These are phyloP conservation scores for Aethes cnicana DNA, from an alignment of 2,888 invertebrate species.

Conservation along the genomic window DNA sequence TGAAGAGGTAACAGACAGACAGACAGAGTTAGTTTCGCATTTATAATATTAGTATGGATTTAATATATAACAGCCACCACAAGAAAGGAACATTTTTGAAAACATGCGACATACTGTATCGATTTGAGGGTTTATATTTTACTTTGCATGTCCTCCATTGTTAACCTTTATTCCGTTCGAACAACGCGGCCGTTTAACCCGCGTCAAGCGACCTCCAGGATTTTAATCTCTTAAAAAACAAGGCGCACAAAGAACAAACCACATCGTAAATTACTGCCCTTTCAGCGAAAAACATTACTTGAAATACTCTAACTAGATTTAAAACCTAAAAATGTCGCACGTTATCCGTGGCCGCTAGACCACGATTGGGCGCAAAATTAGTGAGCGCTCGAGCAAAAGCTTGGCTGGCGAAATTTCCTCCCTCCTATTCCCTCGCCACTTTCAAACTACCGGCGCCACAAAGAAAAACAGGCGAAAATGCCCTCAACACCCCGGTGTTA, in stretches of 20 bases:
- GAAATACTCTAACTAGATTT: slow-evolving; percentile 40
- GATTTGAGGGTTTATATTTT: too few species aligned
- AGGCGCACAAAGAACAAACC: slow-evolving; percentile 12
- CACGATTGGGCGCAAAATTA: slow-evolving; percentile 73
- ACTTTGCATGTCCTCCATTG: too few species aligned
- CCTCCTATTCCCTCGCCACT: slow-evolving; percentile 45
- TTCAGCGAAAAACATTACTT: slow-evolving; percentile 34
- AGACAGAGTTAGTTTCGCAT: too few species aligned
- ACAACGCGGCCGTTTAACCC: slow-evolving; percentile 5
- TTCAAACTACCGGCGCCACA: slow-evolving; percentile 37
- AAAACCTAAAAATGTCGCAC: slow-evolving; percentile 55
- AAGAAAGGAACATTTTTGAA: too few species aligned
- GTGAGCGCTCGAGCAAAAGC: slow-evolving; percentile 72
- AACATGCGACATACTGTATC: too few species aligned
- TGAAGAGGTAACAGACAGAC: too few species aligned
- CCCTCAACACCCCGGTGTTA: slow-evolving; percentile 49
- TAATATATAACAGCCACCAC: too few species aligned
- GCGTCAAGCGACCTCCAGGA: not conserved
- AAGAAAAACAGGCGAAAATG: slow-evolving; percentile 46
- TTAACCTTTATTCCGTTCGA: too few species aligned
- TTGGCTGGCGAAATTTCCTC: slow-evolving; percentile 73
- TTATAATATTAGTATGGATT: too few species aligned
- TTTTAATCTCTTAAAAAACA: slow-evolving; percentile 13
- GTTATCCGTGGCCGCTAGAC: slow-evolving; percentile 66
- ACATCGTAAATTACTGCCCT: slow-evolving; percentile 24